A percentile compares a stretch with the other conserved stretches of the same genome.
Evolutionary conservation across 2,888 invertebrate genomes (phyloP).

Genomic region (Apotomis betuletana): DNA sequence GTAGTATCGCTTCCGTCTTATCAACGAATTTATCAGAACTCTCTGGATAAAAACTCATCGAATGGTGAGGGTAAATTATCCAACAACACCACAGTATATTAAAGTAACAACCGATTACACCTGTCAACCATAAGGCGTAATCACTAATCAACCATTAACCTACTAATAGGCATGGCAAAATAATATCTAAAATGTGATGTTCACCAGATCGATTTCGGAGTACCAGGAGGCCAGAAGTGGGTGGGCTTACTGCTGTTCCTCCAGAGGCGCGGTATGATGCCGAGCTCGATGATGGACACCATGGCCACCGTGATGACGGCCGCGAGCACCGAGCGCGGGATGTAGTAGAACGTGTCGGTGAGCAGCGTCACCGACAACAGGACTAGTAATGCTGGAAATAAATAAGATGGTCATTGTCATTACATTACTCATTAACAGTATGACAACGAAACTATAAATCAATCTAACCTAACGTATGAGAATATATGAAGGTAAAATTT

Average conservation of each 20-base stretch:
- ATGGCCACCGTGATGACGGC: constrained; percentile 96
- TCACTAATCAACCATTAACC: no score
- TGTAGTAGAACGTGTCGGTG: constrained; percentile 91
- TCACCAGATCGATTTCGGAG: neutral
- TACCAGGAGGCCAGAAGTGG: neutral
- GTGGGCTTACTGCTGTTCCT: constrained; percentile 88
- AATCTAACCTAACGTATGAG: no score
- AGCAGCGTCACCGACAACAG: constrained; percentile 90
- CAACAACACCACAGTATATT: no score
- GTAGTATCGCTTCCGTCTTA: neutral
- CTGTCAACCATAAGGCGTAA: no score
- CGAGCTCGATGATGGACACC: constrained; percentile 90
- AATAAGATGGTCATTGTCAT: neutral
- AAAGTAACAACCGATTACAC: no score
- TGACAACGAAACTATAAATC: no score
- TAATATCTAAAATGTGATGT: no score
- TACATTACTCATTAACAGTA: no score
- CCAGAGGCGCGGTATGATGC: constrained; percentile 88
- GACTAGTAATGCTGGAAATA: constrained; percentile 85
- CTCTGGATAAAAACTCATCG: no score
- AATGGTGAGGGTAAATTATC: no score
- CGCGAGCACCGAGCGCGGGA: constrained; percentile 93
- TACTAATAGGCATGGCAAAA: no score
- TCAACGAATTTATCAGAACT: neutral
- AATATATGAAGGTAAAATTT: no score